A percentile compares a stretch with the other conserved stretches of the same genome.
phyloP scores from a whole-genome alignment of 2,797 vertebrate species.

The Odontamblyopus rebecca region DNA sequence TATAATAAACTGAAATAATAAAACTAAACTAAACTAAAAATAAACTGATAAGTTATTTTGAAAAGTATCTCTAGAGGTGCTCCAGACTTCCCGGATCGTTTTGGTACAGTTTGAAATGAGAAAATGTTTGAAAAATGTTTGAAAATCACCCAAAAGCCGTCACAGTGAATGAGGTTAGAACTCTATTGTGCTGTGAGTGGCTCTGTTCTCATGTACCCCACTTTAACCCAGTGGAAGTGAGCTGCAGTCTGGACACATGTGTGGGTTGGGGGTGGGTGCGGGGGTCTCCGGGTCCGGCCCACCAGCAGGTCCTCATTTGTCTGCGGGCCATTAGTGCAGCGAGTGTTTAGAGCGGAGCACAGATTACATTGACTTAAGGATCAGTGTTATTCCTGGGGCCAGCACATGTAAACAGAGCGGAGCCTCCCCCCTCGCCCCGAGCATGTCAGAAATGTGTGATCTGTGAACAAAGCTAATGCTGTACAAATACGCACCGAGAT shows the following conservation, averaged over 20 bases:
- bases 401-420: constrained; percentile 65
- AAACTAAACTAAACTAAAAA: too few relatives aligned
- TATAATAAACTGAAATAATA: too few relatives aligned
- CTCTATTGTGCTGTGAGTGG: too few relatives aligned
- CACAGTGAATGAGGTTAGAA: too few relatives aligned
- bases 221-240: constrained; percentile 18
- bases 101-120: too few relatives aligned
- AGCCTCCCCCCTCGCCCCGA: constrained; percentile 36
- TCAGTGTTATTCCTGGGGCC: constrained; percentile 70
- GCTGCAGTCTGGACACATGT: not conserved
- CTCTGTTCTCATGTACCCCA: too few relatives aligned
- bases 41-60: too few relatives aligned
- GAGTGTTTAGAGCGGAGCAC: constrained; percentile 75
- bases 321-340: constrained; percentile 76
- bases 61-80: too few relatives aligned
- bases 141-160: too few relatives aligned
- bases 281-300: constrained; percentile 37
- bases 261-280: constrained; percentile 9
- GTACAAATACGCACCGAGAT: constrained; percentile 33
- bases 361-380: constrained; percentile 76
- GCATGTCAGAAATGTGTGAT: constrained; percentile 42
- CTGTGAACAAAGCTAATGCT: constrained; percentile 19
- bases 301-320: constrained; percentile 76
- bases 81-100: too few relatives aligned
- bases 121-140: too few relatives aligned